Percentiles rank a stretch among this genome's conserved stretches.
Evolutionary conservation across 2,797 vertebrate genomes (phyloP).

Genomic region (Antennarius maculatus): DNA sequence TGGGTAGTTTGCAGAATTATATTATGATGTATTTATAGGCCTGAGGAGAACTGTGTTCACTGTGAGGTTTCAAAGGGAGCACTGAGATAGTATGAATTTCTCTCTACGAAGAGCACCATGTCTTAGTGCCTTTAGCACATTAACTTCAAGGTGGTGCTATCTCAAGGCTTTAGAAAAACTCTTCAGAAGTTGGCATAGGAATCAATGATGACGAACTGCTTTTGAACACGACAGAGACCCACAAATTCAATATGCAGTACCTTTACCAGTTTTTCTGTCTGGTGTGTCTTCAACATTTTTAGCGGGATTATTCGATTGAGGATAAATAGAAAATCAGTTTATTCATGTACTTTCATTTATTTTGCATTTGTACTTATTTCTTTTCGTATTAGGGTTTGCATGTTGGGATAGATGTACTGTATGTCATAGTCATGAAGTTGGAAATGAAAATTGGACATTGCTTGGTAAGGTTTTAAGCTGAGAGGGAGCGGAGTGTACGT

Average conservation of each 20-base stretch:
- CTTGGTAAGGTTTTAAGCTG: conserved; percentile 12
- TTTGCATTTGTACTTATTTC: conserved; percentile 4
- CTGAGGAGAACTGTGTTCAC: conserved; percentile 25
- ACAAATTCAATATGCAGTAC: conserved; percentile 53
- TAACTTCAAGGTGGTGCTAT: conserved; percentile 68
- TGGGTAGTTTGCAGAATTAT: conserved; percentile 30
- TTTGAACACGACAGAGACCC: conserved; percentile 58
- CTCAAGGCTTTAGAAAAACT: conserved; percentile 60
- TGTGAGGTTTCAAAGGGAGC: conserved; percentile 47
- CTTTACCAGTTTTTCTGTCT: conserved; percentile 47
- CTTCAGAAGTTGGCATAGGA: conserved; percentile 46
- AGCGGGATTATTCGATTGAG: conserved; percentile 35
- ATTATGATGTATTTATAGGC: conserved; percentile 45
- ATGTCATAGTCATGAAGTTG: conserved; percentile 13
- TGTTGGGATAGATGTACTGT: conserved; percentile 3
- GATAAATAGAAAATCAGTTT: conserved; percentile 33
- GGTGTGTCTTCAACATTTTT: conserved; percentile 34
- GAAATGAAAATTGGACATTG: conserved; percentile 44
- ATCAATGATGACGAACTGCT: conserved; percentile 63
- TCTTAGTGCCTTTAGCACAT: conserved; percentile 63
- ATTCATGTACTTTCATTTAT: conserved; percentile 22
- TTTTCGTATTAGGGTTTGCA: conserved; percentile 30
- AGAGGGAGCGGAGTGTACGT: neutral
- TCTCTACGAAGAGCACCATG: conserved; percentile 36
- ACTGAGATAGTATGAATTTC: conserved; percentile 48